phyloP scores from a whole-genome alignment of 2,113 vertebrate genomes.

The Hippocampus abdominalis region DNA sequence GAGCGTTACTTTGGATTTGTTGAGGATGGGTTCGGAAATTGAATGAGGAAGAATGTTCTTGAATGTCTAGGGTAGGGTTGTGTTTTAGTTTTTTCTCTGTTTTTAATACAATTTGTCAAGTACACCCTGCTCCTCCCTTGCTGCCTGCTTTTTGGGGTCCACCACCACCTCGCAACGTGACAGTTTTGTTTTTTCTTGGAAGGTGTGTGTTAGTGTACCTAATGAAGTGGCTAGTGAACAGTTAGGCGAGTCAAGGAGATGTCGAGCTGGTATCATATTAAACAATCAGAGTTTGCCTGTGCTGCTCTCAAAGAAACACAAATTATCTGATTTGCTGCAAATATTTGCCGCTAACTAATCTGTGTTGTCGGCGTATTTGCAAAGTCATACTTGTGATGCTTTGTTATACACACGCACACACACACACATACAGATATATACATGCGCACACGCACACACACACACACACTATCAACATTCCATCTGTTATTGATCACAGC shows the following conservation, averaged over 20 bases:
- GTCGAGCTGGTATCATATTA: constrained; percentile 33
- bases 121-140: too few relatives aligned
- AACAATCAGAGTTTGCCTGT: constrained; percentile 51
- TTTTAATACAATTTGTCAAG: too few relatives aligned
- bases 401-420: background rate
- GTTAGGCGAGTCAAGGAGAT: constrained; percentile 27
- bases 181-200: too few relatives aligned
- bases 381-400: constrained; percentile 28
- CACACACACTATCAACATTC: background rate
- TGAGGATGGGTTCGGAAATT: too few relatives aligned
- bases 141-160: too few relatives aligned
- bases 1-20: too few relatives aligned
- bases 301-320: constrained; percentile 44
- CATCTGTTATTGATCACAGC: background rate
- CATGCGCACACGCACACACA: background rate
- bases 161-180: too few relatives aligned
- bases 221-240: background rate
- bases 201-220: background rate
- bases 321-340: constrained; percentile 59
- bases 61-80: too few relatives aligned
- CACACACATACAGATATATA: background rate
- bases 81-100: too few relatives aligned
- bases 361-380: constrained; percentile 53
- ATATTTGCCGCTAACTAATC: constrained; percentile 68
- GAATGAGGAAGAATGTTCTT: too few relatives aligned